Conservation (phyloP, 2,888 invertebrate genomes). For the Stenotaenia linearis region DNA sequence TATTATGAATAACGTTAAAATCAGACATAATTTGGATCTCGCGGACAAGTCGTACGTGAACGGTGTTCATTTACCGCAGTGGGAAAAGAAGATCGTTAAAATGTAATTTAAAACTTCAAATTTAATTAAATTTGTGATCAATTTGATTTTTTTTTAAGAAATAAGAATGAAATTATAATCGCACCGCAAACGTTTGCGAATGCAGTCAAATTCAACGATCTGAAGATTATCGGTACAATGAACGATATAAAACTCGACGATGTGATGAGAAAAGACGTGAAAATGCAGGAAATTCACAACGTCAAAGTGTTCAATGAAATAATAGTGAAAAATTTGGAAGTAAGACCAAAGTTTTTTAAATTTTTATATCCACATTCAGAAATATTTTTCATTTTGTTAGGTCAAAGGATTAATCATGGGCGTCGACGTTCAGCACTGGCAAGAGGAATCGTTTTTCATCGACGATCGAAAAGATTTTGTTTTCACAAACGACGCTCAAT, state of each 20-base stretch:
- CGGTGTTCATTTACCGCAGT: not conserved
- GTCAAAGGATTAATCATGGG: not conserved
- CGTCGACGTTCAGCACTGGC: not conserved
- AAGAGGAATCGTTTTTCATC: not conserved
- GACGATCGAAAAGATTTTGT: not conserved
- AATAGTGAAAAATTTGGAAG: not conserved
- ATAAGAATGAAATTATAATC: not conserved
- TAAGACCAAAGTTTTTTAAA: not conserved
- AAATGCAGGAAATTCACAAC: not conserved
- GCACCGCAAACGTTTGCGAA: not conserved
- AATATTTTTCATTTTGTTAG: not conserved
- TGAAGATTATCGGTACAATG: not conserved
- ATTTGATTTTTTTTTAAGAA: not conserved
- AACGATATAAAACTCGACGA: not conserved
- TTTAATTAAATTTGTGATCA: not conserved
- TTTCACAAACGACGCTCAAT: not conserved
- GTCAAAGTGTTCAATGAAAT: not conserved
- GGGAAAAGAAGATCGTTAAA: not conserved
- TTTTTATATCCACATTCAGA: not conserved
- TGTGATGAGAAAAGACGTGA: not conserved
- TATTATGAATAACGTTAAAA: not conserved
- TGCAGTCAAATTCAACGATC: not conserved
- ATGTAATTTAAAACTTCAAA: not conserved
- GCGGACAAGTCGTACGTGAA: not conserved
- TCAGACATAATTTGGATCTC: not conserved